Evolutionary conservation across 2,888 invertebrate genomes (phyloP).

Genomic region (Chrysolina haemoptera): DNA sequence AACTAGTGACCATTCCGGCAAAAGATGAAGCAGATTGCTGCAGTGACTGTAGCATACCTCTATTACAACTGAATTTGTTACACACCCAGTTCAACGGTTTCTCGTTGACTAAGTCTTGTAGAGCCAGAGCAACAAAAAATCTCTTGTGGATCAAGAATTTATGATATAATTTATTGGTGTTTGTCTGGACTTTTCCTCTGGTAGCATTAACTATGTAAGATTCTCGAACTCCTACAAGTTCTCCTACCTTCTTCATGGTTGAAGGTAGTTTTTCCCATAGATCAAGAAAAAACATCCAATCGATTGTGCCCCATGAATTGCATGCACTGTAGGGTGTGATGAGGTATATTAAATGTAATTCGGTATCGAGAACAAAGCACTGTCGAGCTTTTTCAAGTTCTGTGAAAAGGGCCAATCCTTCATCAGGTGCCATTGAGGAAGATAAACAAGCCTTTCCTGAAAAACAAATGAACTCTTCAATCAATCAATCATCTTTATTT

Average conservation of each 20-base stretch:
- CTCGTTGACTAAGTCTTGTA: constrained; percentile 95
- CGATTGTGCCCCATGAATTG: constrained; percentile 83
- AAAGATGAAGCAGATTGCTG: constrained; percentile 97
- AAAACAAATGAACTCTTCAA: constrained; percentile 5
- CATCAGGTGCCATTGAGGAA: constrained; percentile 95
- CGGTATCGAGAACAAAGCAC: constrained; percentile 93
- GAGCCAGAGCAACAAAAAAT: constrained; percentile 91
- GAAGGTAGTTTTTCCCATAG: constrained; percentile 87
- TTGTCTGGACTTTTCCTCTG: constrained; percentile 76
- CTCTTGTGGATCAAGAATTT: constrained; percentile 79
- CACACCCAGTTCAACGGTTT: constrained; percentile 85
- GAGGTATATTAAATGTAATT: constrained; percentile 94
- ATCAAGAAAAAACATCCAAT: constrained; percentile 86
- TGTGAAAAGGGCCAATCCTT: constrained; percentile 89
- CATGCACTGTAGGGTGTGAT: constrained; percentile 95
- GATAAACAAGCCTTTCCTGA: constrained; percentile 88
- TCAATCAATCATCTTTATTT: too few relatives aligned
- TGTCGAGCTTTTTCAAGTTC: constrained; percentile 92
- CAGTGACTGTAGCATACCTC: constrained; percentile 93
- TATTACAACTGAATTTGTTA: constrained; percentile 86
- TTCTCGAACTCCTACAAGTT: constrained; percentile 90
- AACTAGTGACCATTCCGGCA: constrained; percentile 98
- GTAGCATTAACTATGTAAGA: constrained; percentile 86
- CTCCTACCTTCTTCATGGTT: constrained; percentile 86
- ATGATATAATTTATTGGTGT: constrained; percentile 69